Conservation (phyloP, 2,113 vertebrate genomes). For the Nestor notabilis region DNA sequence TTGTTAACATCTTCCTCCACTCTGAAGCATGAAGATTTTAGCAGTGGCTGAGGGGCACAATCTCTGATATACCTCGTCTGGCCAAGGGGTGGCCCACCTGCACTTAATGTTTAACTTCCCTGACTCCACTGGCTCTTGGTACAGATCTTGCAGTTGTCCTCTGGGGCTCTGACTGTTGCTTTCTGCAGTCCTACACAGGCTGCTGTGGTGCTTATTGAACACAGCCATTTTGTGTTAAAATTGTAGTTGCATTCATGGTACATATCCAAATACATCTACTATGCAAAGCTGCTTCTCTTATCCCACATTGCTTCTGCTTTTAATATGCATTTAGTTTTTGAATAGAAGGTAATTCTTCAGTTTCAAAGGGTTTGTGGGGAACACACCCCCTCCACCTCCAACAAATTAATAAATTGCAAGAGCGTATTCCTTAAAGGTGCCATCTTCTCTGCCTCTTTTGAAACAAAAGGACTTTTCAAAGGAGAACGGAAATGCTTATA, state of each 20-base stretch:
- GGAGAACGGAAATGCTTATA: neutral
- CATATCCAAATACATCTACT: conserved; percentile 9
- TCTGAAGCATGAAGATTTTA: neutral
- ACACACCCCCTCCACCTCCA: no score
- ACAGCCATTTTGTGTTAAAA: conserved; percentile 8
- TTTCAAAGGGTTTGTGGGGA: neutral
- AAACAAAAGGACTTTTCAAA: conserved; percentile 11
- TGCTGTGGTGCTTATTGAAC: neutral
- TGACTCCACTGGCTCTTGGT: neutral
- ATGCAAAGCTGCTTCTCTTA: conserved; percentile 32
- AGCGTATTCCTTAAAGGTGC: conserved; percentile 8
- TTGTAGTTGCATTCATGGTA: neutral
- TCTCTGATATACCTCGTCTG: neutral
- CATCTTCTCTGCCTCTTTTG: neutral
- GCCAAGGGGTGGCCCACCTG: conserved; percentile 29
- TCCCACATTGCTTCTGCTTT: conserved; percentile 5
- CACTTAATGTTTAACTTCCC: neutral
- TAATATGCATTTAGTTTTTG: conserved; percentile 1
- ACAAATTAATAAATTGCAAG: neutral
- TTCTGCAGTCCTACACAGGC: neutral
- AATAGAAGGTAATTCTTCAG: neutral
- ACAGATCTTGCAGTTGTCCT: neutral
- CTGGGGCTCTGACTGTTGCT: neutral
- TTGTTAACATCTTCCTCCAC: neutral
- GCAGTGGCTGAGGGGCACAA: neutral